Conservation (phyloP, 2,113 vertebrate genomes). For the Ramphastos sulfuratus region DNA sequence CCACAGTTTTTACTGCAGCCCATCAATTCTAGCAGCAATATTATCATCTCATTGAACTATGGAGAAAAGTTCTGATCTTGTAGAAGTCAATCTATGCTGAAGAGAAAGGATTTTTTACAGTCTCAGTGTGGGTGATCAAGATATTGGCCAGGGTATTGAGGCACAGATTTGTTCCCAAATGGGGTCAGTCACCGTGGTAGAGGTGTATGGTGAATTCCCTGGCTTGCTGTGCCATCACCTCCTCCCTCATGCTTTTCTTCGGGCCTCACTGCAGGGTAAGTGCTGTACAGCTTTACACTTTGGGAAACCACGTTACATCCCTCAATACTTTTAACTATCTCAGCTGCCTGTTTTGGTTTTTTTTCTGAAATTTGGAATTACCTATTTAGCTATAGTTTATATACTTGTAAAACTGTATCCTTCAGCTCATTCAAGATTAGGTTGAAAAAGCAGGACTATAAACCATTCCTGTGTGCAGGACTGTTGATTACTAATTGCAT, state of each 20-base stretch:
- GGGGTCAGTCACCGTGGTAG: rapidly evolving
- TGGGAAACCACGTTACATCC: not conserved
- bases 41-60: not conserved
- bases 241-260: not conserved
- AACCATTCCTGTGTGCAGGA: not conserved
- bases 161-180: not conserved
- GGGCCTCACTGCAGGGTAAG: not conserved
- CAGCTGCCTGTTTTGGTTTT: not conserved
- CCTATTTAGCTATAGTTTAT: not conserved
- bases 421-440: not conserved
- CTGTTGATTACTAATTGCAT: not conserved
- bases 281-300: not conserved
- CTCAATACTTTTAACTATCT: not conserved
- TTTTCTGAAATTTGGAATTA: not conserved
- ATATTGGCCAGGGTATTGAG: not conserved
- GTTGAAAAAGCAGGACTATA: not conserved
- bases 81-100: not conserved
- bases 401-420: not conserved
- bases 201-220: not conserved
- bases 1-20: not conserved
- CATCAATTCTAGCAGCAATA: not conserved
- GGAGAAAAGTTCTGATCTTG: not conserved
- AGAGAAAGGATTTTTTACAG: not conserved
- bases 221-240: not conserved
- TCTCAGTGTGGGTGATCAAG: not conserved